phyloP scores from a whole-genome alignment of 1,140 invertebrate species.

The Melanaphis sacchari region DNA sequence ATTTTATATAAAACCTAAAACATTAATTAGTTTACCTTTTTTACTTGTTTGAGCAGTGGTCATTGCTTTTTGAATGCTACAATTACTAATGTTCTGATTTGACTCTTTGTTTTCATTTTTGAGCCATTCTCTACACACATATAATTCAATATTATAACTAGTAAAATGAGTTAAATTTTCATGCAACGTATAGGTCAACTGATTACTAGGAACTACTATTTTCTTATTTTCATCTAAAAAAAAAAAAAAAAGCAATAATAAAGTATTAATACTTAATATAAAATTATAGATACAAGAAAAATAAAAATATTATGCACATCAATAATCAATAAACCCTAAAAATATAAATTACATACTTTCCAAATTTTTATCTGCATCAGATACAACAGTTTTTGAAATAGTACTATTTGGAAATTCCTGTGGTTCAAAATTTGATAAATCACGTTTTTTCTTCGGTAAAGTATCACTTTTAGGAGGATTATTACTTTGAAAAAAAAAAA shows the following conservation, averaged over 20 bases:
- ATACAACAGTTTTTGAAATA: background rate
- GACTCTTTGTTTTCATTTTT: constrained; percentile 62
- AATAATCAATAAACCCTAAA: too few species aligned
- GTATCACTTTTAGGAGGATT: constrained; percentile 24
- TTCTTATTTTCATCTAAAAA: constrained; percentile 34
- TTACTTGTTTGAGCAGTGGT: constrained; percentile 60
- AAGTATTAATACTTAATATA: background rate
- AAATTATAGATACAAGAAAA: background rate
- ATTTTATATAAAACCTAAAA: background rate
- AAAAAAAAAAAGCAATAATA: background rate
- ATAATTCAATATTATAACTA: constrained; percentile 73
- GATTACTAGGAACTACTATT: constrained; percentile 11
- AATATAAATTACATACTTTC: constrained; percentile 37
- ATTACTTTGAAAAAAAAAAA: too few species aligned
- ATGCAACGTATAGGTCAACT: constrained; percentile 11
- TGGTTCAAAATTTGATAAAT: constrained; percentile 52
- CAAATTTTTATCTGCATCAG: constrained; percentile 5
- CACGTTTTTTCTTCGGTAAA: constrained; percentile 58
- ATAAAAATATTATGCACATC: background rate
- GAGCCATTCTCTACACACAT: constrained; percentile 73
- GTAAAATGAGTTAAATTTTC: constrained; percentile 75
- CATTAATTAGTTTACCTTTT: constrained; percentile 21
- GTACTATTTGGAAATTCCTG: constrained; percentile 38
- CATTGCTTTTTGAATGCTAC: constrained; percentile 61
- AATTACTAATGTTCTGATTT: constrained; percentile 48